Percentiles rank a stretch among this genome's conserved stretches.
phyloP scores from a whole-genome alignment of 2,888 invertebrate species.

The Macrophya alboannulata region DNA sequence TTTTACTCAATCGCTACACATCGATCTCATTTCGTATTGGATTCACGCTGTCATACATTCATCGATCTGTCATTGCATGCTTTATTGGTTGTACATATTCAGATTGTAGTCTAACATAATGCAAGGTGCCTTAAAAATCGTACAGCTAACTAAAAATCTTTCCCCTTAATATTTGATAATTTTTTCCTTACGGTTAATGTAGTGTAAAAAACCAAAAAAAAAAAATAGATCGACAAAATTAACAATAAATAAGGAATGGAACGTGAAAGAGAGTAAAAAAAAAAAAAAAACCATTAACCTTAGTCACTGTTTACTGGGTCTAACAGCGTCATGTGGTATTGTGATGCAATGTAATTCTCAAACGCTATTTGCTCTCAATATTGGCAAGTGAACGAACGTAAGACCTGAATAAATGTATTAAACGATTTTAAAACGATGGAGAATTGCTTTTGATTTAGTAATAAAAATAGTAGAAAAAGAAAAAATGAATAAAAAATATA shows the following conservation, averaged over 20 bases:
- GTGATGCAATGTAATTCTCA: constrained; percentile 1
- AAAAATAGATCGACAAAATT: neutral
- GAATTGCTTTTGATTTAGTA: constrained; percentile 61
- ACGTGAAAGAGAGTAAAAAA: neutral
- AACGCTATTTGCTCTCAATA: neutral
- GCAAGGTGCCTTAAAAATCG: constrained; percentile 59
- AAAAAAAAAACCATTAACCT: neutral
- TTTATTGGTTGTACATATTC: constrained; percentile 74
- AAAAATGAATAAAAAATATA: constrained; percentile 60
- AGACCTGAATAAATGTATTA: constrained; percentile 12
- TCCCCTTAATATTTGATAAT: constrained; percentile 38
- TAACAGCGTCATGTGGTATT: neutral
- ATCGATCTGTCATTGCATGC: constrained; percentile 56
- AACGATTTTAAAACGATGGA: neutral
- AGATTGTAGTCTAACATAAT: constrained; percentile 74
- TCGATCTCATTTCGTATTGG: constrained; percentile 61
- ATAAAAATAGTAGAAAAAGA: constrained; percentile 8
- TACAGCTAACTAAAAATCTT: constrained; percentile 38
- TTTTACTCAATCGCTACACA: constrained; percentile 55
- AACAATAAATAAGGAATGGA: constrained; percentile 28
- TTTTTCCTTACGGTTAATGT: constrained; percentile 19
- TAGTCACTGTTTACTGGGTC: neutral
- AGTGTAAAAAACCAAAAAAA: neutral
- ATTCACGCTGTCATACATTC: constrained; percentile 56
- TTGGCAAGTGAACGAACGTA: constrained; percentile 2